A percentile compares a stretch with the other conserved stretches of the same genome.
Evolutionary conservation across 2,888 invertebrate genomes (phyloP).

Genomic region (Polia nebulosa): DNA sequence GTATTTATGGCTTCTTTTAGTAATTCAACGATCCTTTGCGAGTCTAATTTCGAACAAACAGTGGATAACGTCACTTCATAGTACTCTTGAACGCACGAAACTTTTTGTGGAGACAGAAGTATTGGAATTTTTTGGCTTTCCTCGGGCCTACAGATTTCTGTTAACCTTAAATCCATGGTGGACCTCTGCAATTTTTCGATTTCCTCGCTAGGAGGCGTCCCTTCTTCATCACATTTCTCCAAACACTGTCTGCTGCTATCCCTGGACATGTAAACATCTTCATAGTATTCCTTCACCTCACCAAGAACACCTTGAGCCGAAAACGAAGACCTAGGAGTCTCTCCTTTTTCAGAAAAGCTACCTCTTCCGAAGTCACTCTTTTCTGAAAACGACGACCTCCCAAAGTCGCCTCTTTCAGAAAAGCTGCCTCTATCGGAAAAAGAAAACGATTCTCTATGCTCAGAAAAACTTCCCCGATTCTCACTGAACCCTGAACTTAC

Average conservation of each 20-base stretch:
- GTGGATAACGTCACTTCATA: slow-evolving; percentile 95
- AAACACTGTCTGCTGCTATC: slow-evolving; percentile 79
- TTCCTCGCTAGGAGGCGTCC: slow-evolving; percentile 74
- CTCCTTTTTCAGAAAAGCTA: slow-evolving; percentile 86
- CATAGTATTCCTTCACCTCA: slow-evolving; percentile 85
- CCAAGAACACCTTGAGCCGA: slow-evolving; percentile 87
- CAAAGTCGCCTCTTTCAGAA: slow-evolving; percentile 86
- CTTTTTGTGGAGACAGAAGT: slow-evolving; percentile 83
- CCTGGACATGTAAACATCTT: slow-evolving; percentile 85
- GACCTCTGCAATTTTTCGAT: slow-evolving; percentile 86
- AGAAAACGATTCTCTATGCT: slow-evolving; percentile 87
- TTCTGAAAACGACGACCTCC: slow-evolving; percentile 88
- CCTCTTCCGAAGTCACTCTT: slow-evolving; percentile 89
- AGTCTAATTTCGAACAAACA: slow-evolving; percentile 95
- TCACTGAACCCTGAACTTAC: slow-evolving; percentile 92
- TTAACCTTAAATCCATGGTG: slow-evolving; percentile 85
- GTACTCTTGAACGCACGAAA: slow-evolving; percentile 85
- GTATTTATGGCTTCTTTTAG: slow-evolving; percentile 95
- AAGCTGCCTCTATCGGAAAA: slow-evolving; percentile 88
- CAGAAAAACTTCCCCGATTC: slow-evolving; percentile 89
- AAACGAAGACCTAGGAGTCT: slow-evolving; percentile 87
- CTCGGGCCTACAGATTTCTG: slow-evolving; percentile 83
- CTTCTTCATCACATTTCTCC: slow-evolving; percentile 81
- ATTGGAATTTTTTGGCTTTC: slow-evolving; percentile 81
- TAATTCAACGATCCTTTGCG: slow-evolving; percentile 95